Evolutionary conservation across 2,888 invertebrate species (phyloP).

Genomic region (Harmothoe impar): DNA sequence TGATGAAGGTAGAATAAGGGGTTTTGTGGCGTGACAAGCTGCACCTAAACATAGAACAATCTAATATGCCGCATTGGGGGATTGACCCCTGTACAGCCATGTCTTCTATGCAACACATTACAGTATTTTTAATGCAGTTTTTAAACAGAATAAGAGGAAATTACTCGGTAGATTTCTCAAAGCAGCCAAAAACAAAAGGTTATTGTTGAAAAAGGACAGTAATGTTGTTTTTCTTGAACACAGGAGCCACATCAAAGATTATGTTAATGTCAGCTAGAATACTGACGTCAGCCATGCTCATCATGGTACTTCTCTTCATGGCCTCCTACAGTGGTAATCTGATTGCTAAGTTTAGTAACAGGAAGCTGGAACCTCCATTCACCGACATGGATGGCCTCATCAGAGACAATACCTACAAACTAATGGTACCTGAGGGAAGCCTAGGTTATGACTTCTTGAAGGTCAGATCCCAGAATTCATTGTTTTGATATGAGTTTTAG

Average conservation of each 20-base stretch:
- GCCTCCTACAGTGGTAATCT: not conserved
- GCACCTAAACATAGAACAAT: not conserved
- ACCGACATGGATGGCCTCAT: not conserved
- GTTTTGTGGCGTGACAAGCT: too few relatives aligned
- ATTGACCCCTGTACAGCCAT: not conserved
- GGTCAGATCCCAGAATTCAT: not conserved
- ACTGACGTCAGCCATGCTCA: not conserved
- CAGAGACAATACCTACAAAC: not conserved
- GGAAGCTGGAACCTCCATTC: not conserved
- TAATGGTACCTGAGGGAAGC: not conserved
- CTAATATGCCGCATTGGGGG: not conserved
- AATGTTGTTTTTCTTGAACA: not conserved
- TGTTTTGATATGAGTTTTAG: not conserved
- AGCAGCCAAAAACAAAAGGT: not conserved
- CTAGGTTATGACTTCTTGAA: not conserved
- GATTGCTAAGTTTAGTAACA: not conserved
- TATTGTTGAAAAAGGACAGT: not conserved
- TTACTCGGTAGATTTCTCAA: not conserved
- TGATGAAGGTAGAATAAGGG: too few relatives aligned
- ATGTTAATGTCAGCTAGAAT: not conserved
- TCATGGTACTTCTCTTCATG: not conserved
- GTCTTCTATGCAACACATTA: not conserved
- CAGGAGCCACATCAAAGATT: not conserved
- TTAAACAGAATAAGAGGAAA: not conserved
- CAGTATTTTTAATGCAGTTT: not conserved